Percentiles rank a stretch among this genome's conserved stretches.
These are phyloP conservation scores for Bagarius yarrelli DNA, from an alignment of 2,113 vertebrate genomes.

Conservation along the genomic window DNA sequence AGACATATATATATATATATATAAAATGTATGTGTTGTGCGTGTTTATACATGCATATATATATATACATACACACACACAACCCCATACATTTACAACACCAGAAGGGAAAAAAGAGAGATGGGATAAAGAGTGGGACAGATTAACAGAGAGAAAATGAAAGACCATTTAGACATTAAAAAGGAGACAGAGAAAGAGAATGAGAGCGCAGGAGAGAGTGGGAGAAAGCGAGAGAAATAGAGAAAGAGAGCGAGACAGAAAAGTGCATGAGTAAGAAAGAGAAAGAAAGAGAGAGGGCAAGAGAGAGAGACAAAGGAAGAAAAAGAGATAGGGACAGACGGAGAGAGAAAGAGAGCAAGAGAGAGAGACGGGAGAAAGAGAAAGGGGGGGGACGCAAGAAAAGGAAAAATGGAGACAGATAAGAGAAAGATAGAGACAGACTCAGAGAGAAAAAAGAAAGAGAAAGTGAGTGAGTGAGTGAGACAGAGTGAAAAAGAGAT, in stretches of 20 bases:
- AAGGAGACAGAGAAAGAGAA: too few relatives aligned
- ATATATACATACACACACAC: background rate
- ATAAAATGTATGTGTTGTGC: too few relatives aligned
- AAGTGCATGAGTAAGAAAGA: background rate
- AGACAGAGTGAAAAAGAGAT: background rate
- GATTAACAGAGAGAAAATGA: too few relatives aligned
- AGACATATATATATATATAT: background rate
- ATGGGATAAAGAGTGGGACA: background rate
- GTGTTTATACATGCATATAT: too few relatives aligned
- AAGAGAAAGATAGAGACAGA: background rate
- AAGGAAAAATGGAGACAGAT: background rate
- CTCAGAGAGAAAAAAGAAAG: too few relatives aligned
- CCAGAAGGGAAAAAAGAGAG: slow-evolving; percentile 30
- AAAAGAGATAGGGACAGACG: background rate
- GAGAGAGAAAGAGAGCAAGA: background rate
- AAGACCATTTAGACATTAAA: too few relatives aligned
- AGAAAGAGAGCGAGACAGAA: background rate
- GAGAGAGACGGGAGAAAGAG: background rate
- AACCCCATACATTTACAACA: background rate
- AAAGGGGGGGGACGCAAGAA: background rate
- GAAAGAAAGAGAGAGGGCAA: slow-evolving; percentile 11
- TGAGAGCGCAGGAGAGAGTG: too few relatives aligned
- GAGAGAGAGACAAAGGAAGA: slow-evolving; percentile 56
- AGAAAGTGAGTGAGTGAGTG: background rate
- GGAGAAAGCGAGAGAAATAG: background rate